Base-by-base conservation (phyloP, 2,797 vertebrate genomes). In the Argentina silus region DNA sequence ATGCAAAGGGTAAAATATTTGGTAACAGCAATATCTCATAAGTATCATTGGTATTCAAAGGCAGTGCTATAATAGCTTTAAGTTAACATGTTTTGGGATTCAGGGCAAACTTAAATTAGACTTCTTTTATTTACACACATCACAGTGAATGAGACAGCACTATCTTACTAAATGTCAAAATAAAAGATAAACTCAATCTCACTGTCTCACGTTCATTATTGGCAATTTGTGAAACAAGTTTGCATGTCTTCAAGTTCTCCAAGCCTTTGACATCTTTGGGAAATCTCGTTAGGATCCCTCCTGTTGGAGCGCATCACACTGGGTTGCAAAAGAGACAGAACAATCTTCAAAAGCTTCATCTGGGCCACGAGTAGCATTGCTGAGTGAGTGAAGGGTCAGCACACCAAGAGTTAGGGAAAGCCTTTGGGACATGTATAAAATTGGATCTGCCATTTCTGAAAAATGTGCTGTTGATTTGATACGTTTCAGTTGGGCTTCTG, bases 361-460 rank as follows among this genome's bases (percentile, higher is more conserved):
- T 70, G 73, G 75, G 82, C 85, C 70, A 73, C 69, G 42, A 75
- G 81, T 84, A 79, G 84, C 82, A 65, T 79, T 78, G 78, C 87
- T 77, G 88, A 84, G 87, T 86, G 89, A 91, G 89, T 88, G 88
- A 93, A 92, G 90, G 91, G 93, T 94, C 92, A 90, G 91, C 85
- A 81, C 87, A 84, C 89, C 82, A 87, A 90, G 88, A 89, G 90
- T 91, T 90, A 88, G 89, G 81, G 85, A 83, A 87, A 87, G 89
- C 92, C 92, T 92, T 84, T 61, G 93, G 92, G 92, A 92, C 85
- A 76, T 84, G 87, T 85, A 83, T 93, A 88, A 93, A 95, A 94
- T 94, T 94, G 91, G 88, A 94, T 93, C 92, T 94, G 92, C 91
- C 91, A 93, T 93, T 91, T 93, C 87, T 90, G 92, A 93, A 94